phyloP scores from a whole-genome alignment of 2,797 vertebrate genomes.

The Myiotriccus ornatus region DNA sequence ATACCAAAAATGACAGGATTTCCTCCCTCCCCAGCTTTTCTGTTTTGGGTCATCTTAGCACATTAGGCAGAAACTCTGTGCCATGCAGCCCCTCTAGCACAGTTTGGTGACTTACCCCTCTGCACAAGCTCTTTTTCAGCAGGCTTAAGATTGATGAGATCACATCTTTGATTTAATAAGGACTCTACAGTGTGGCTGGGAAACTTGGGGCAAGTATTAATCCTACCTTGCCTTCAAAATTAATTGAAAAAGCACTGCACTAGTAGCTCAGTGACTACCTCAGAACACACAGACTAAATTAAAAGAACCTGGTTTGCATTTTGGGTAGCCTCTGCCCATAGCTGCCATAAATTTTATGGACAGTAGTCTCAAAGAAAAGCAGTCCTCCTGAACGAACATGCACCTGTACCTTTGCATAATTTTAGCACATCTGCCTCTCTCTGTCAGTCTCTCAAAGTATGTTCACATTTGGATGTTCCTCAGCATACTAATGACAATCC shows the following conservation, averaged over 20 bases:
- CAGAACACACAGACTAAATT: slow-evolving; percentile 4
- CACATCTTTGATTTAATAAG: slow-evolving; percentile 40
- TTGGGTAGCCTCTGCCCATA: background rate
- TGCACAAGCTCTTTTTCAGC: background rate
- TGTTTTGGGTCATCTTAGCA: background rate
- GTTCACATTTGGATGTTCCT: background rate
- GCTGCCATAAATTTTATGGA: background rate
- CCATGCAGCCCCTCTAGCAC: background rate
- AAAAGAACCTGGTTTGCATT: background rate
- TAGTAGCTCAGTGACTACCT: background rate
- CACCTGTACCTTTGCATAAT: background rate
- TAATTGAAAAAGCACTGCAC: slow-evolving; percentile 39
- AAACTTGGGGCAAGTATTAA: slow-evolving; percentile 19
- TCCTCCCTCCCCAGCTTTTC: background rate
- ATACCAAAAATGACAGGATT: background rate
- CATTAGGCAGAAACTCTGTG: background rate
- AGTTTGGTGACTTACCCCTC: background rate
- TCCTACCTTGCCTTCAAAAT: slow-evolving; percentile 33
- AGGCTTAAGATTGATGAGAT: background rate
- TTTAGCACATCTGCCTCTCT: background rate
- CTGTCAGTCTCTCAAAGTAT: background rate
- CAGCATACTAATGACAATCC: background rate
- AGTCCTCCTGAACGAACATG: background rate
- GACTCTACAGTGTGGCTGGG: background rate
- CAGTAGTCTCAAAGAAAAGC: background rate